Conservation (phyloP, 2,113 vertebrate species). For the Cynopterus brachyotis region DNA sequence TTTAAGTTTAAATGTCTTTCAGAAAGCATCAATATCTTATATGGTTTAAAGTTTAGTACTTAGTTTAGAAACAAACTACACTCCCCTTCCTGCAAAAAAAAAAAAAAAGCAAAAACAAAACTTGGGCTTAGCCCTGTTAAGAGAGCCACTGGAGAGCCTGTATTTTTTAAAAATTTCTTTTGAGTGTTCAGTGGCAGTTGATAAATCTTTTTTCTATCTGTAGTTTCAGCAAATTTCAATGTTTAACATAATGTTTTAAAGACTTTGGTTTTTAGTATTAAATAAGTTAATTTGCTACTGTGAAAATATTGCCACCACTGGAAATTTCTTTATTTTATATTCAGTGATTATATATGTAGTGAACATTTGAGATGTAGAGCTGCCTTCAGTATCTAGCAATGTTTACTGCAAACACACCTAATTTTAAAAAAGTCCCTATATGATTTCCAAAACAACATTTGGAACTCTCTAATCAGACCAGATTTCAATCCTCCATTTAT, state of each 20-base stretch:
- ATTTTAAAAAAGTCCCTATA: neutral
- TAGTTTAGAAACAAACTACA: neutral
- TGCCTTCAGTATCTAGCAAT: slow-evolving; percentile 38
- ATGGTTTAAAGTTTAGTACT: neutral
- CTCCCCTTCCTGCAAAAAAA: fast-evolving
- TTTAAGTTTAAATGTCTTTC: neutral
- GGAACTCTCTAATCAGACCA: neutral
- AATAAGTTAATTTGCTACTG: slow-evolving; percentile 10
- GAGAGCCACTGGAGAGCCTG: neutral
- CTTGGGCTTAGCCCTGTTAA: neutral
- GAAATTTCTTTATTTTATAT: slow-evolving; percentile 52
- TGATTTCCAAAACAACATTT: neutral
- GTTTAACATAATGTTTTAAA: slow-evolving; percentile 5
- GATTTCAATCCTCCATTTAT: neutral
- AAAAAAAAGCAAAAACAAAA: neutral
- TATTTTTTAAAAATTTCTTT: neutral
- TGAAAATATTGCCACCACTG: slow-evolving; percentile 21
- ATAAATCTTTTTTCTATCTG: neutral
- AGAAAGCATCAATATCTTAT: neutral
- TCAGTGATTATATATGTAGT: slow-evolving; percentile 1
- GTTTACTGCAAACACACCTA: slow-evolving; percentile 6
- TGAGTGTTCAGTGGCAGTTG: neutral
- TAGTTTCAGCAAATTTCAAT: neutral
- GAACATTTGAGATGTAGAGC: neutral
- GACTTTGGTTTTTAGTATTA: neutral